Percentiles rank a stretch among this genome's conserved stretches.
phyloP scores from a whole-genome alignment of 2,113 vertebrate genomes.

The Nycticryphes semicollaris region DNA sequence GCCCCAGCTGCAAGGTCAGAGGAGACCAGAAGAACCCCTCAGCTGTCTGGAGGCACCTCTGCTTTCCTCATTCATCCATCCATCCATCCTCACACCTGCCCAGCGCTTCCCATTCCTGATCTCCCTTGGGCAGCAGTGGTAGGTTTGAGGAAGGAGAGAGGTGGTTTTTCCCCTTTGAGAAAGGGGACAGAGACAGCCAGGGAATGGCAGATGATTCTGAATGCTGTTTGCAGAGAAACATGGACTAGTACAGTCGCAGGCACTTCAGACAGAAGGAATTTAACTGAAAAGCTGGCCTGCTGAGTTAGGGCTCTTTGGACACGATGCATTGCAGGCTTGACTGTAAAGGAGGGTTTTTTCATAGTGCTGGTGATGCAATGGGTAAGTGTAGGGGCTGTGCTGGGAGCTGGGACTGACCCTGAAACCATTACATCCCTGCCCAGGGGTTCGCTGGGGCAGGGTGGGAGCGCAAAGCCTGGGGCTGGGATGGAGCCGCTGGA shows the following conservation, averaged over 20 bases:
- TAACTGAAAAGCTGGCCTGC: not conserved
- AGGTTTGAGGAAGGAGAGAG: not conserved
- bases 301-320: not conserved
- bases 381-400: not conserved
- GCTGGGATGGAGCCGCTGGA: not conserved
- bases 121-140: not conserved
- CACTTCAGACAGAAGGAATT: not conserved
- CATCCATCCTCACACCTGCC: not conserved
- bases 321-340: not conserved
- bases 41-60: not conserved
- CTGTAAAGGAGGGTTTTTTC: not conserved
- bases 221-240: not conserved
- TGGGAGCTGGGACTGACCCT: not conserved
- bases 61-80: too few species aligned
- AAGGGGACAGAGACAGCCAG: not conserved
- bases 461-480: not conserved
- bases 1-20: not conserved
- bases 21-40: not conserved
- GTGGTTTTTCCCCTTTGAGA: too few species aligned
- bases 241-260: not conserved
- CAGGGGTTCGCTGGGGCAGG: not conserved
- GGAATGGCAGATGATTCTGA: not conserved
- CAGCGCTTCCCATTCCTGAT: not conserved
- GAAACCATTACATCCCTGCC: not conserved
- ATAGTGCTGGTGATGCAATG: not conserved